phyloP scores from a whole-genome alignment of 2,888 invertebrate species.

The Hartigia nigra region DNA sequence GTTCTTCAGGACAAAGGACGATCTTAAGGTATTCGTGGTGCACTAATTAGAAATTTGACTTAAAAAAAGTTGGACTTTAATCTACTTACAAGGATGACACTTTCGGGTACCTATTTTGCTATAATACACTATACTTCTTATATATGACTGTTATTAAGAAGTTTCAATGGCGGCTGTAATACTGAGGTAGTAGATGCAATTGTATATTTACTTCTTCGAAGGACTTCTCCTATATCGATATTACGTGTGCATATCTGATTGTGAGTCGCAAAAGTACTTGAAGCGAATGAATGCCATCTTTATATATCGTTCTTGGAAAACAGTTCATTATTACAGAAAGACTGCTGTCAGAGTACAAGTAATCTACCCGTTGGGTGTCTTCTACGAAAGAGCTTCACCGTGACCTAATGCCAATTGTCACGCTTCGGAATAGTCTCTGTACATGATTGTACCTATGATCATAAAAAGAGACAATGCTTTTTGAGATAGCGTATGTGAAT shows the following conservation, averaged over 20 bases:
- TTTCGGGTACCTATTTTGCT: neutral
- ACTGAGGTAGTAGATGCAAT: neutral
- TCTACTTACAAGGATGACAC: neutral
- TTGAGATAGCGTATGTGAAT: neutral
- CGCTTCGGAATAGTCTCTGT: neutral
- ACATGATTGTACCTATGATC: neutral
- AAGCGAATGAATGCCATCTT: neutral
- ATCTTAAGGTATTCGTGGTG: no score
- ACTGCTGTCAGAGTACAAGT: neutral
- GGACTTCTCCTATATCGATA: neutral
- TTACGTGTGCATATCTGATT: neutral
- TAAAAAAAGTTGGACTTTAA: neutral
- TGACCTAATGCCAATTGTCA: neutral
- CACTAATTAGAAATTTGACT: neutral
- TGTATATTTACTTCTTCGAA: neutral
- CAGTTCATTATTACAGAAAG: neutral
- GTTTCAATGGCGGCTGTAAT: neutral
- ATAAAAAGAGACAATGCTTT: neutral
- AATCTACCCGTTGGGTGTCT: neutral
- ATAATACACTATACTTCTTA: neutral
- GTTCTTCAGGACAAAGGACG: neutral
- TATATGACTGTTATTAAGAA: neutral
- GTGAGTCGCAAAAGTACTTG: neutral
- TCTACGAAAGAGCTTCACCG: neutral
- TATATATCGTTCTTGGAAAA: neutral